phyloP scores from a whole-genome alignment of 1,140 invertebrate species.

The Bombyx mandarina region DNA sequence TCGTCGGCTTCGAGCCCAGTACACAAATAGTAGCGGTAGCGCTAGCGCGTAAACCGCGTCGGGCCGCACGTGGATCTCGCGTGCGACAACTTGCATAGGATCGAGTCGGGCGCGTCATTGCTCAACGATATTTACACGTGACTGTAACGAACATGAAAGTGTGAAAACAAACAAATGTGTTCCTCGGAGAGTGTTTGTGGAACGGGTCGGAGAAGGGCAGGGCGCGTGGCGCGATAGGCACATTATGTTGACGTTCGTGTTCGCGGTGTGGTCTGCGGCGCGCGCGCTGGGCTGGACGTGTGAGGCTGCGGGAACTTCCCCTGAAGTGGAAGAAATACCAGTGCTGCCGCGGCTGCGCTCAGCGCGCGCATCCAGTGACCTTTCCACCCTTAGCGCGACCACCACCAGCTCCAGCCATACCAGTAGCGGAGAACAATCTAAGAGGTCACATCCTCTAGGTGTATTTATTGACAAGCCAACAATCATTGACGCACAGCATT shows the following conservation, averaged over 20 bases:
- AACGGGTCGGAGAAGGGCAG: slow-evolving; percentile 34
- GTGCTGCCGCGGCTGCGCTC: slow-evolving; percentile 69
- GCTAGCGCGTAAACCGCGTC: slow-evolving; percentile 42
- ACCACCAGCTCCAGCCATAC: slow-evolving; percentile 63
- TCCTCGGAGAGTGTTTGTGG: slow-evolving; percentile 28
- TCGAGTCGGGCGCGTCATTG: slow-evolving; percentile 2
- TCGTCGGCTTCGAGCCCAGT: slow-evolving; percentile 32
- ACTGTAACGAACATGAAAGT: slow-evolving; percentile 14
- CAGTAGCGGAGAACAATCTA: slow-evolving; percentile 49
- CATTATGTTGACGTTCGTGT: slow-evolving; percentile 54
- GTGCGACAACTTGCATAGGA: slow-evolving; percentile 14
- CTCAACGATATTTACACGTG: slow-evolving; percentile 19
- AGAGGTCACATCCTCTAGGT: slow-evolving; percentile 42
- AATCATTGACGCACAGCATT: background rate
- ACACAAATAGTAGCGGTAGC: slow-evolving; percentile 31
- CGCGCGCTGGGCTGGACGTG: slow-evolving; percentile 57
- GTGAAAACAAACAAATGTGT: slow-evolving; percentile 40
- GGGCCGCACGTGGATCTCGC: slow-evolving; percentile 32
- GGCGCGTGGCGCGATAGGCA: slow-evolving; percentile 46
- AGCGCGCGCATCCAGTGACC: slow-evolving; percentile 72
- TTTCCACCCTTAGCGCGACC: slow-evolving; percentile 61
- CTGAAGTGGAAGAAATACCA: slow-evolving; percentile 54
- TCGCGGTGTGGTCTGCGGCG: slow-evolving; percentile 56
- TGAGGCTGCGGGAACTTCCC: slow-evolving; percentile 34
- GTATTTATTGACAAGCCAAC: no score